Evolutionary conservation across 1,140 invertebrate species (phyloP).

Genomic region (Brachionus rotundiformis): DNA sequence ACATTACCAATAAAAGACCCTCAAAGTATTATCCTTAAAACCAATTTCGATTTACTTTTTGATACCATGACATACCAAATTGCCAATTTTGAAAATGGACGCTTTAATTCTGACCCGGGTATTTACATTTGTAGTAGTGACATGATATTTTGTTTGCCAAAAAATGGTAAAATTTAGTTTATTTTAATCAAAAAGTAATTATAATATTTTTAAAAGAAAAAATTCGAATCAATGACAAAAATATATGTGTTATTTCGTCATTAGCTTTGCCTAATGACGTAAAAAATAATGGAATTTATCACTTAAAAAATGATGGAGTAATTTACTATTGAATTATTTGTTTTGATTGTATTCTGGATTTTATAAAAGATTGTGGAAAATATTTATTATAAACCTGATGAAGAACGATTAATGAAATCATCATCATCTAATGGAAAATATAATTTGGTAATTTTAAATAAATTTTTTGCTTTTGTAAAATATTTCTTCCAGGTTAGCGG

Average conservation of each 20-base stretch:
- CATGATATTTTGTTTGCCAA: conserved; percentile 61
- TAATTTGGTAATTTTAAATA: background rate
- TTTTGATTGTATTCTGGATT: background rate
- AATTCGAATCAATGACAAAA: conserved; percentile 52
- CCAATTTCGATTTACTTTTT: conserved; percentile 15
- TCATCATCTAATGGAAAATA: conserved; percentile 37
- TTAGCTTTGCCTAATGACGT: conserved; percentile 58
- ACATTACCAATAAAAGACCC: background rate
- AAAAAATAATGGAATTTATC: conserved; percentile 64
- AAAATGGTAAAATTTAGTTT: conserved; percentile 53
- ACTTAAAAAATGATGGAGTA: conserved; percentile 58
- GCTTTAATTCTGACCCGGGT: conserved; percentile 58
- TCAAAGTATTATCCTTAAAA: background rate
- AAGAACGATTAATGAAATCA: conserved; percentile 54
- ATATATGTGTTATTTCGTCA: conserved; percentile 61
- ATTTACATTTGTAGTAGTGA: conserved; percentile 67
- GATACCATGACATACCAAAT: conserved; percentile 24
- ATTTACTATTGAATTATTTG: background rate
- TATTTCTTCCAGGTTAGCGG: conserved; percentile 3
- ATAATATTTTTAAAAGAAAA: background rate
- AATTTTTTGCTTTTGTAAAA: conserved; percentile 54
- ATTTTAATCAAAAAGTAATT: background rate
- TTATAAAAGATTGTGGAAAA: conserved; percentile 58
- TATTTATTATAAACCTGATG: conserved; percentile 58
- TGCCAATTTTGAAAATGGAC: conserved; percentile 4